Base-by-base conservation (phyloP, 2,888 invertebrate genomes). In the Trachelus stipa region DNA sequence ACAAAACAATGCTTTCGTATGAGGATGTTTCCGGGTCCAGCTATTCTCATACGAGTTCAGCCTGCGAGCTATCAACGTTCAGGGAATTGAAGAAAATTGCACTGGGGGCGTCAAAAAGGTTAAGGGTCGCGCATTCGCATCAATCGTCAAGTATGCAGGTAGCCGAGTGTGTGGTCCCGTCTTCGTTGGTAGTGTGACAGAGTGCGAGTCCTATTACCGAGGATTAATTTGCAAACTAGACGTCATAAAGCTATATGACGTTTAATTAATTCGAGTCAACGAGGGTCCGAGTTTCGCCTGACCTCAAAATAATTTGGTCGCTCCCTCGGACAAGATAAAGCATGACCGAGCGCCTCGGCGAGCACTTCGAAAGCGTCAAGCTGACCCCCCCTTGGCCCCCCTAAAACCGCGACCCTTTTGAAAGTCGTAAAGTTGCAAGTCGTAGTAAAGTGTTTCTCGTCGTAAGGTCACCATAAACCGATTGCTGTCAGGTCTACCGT, bases 141-240 rank as follows among this genome's bases (percentile, higher is more conserved):
- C 40, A 56, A 56, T 23, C 40, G 23, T 40, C 40, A 23, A 56
- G 40, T 56, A 23, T 56, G 40, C 40, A 56, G 40, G 40, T 56
- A 80, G 81, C 79, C 81, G 81, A 79, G 78, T 78, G 81, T 73
- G 81, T 75, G 77, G 73, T 76, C n/a, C 30, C 33, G 68, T 76
- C 75, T n/a, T 73, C 40, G 76, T 40, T 68, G 34, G 69, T 40
- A 74, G 74, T 40, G 75, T 77, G 75, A 37, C 69, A 35, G 68
- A 75, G 69, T 37, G 69, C 68, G 40, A 56, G 23, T 56, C 56
- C 82, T 76, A 83, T 82, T 80, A 83, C 83, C 81, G 80, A 81
- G 81, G 82, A 85, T 84, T 85, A 85, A 85, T 83, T 83, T 83
- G 82, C 81, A 82, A 85, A 83, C 83, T 83, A 82, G 83, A 83